Percentiles rank a stretch among this genome's conserved stretches.
Evolutionary conservation across 1,140 invertebrate genomes (phyloP).

Genomic region (Caenorhabditis inopinata): DNA sequence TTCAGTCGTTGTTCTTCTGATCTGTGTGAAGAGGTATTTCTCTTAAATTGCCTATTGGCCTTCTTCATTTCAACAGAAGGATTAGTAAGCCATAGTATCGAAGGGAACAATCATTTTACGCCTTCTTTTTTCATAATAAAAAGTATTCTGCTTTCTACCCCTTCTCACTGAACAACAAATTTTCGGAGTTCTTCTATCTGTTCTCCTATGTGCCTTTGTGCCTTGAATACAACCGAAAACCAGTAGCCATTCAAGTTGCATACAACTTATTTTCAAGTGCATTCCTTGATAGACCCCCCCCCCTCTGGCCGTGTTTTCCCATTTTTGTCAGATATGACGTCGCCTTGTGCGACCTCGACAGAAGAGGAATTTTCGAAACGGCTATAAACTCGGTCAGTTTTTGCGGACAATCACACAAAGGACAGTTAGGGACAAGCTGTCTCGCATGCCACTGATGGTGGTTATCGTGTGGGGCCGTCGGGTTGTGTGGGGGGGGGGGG

Average conservation of each 20-base stretch:
- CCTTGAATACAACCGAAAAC: background rate
- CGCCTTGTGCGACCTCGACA: background rate
- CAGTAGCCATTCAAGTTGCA: background rate
- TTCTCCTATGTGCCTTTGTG: background rate
- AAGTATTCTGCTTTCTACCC: background rate
- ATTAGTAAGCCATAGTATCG: background rate
- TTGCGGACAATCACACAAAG: slow-evolving; percentile 10
- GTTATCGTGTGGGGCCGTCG: background rate
- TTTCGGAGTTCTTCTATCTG: too few species aligned
- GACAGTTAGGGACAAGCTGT: background rate
- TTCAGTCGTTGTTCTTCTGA: background rate
- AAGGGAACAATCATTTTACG: background rate
- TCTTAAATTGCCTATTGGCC: too few species aligned
- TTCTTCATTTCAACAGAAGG: background rate
- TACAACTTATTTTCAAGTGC: slow-evolving; percentile 12
- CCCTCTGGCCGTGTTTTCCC: background rate
- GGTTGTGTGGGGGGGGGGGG: too few species aligned
- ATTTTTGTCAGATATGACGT: background rate
- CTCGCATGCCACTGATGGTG: background rate
- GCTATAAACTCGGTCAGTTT: background rate
- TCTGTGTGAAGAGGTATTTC: background rate
- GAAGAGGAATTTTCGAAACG: background rate
- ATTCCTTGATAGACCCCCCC: background rate
- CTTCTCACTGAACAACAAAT: background rate
- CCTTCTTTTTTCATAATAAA: background rate